phyloP scores from a whole-genome alignment of 2,113 vertebrate species.

The Brachionichthys hirsutus region DNA sequence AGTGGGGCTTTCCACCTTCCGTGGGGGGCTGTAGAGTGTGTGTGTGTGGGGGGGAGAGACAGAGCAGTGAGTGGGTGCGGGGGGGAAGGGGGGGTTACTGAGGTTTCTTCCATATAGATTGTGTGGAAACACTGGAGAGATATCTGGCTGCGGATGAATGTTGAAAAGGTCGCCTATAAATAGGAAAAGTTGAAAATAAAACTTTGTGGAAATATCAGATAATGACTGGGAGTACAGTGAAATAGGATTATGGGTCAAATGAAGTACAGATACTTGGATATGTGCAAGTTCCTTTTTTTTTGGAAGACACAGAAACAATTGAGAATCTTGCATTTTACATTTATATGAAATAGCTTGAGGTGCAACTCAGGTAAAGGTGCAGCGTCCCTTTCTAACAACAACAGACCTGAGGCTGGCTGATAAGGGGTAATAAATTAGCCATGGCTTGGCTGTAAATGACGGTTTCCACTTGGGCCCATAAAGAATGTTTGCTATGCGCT shows the following conservation, averaged over 20 bases:
- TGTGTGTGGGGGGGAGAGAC: too few species aligned
- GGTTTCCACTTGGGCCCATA: conserved; percentile 73
- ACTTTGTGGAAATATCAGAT: conserved; percentile 69
- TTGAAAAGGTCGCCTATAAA: conserved; percentile 74
- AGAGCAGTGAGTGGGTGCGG: conserved; percentile 31
- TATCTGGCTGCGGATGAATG: conserved; percentile 63
- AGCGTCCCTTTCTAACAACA: conserved; percentile 55
- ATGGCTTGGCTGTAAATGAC: conserved; percentile 72
- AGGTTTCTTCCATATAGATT: conserved; percentile 67
- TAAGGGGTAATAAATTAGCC: conserved; percentile 72
- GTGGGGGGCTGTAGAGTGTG: conserved; percentile 46
- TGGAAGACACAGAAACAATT: conserved; percentile 50
- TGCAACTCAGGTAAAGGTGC: conserved; percentile 63
- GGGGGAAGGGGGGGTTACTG: conserved; percentile 62
- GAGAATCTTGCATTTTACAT: conserved; percentile 49
- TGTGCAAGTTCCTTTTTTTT: conserved; percentile 51
- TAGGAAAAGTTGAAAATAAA: conserved; percentile 63
- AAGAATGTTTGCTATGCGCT: conserved; percentile 74
- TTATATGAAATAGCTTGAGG: conserved; percentile 41
- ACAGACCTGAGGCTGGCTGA: conserved; percentile 54
- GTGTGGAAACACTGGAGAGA: conserved; percentile 71
- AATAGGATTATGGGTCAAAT: conserved; percentile 71
- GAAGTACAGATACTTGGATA: conserved; percentile 64
- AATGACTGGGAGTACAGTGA: conserved; percentile 68
- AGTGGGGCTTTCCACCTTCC: conserved; percentile 79